phyloP scores from a whole-genome alignment of 2,888 invertebrate species.

The Amphiduros pacificus region DNA sequence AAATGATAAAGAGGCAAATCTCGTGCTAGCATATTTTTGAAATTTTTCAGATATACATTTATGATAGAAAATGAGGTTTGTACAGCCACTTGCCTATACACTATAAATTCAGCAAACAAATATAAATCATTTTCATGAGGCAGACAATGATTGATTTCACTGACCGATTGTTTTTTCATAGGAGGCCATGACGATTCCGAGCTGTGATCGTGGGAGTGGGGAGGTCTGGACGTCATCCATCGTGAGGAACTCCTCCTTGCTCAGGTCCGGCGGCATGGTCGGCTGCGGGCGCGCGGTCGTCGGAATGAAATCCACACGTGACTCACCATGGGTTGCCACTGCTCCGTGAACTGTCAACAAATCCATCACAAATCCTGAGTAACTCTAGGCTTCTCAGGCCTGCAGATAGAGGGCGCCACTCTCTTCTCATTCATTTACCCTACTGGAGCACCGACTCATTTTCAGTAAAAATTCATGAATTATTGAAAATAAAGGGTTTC shows the following conservation, averaged over 20 bases:
- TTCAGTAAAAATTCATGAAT: too few species aligned
- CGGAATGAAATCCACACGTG: conserved; percentile 52
- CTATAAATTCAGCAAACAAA: too few species aligned
- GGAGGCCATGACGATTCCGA: conserved; percentile 50
- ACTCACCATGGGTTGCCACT: conserved; percentile 24
- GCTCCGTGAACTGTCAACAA: neutral
- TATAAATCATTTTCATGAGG: too few species aligned
- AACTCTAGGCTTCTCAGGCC: too few species aligned
- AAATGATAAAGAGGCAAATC: neutral
- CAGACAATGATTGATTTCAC: too few species aligned
- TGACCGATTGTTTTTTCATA: conserved; percentile 58
- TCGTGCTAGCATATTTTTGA: neutral
- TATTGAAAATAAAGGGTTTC: too few species aligned
- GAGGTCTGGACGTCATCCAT: conserved; percentile 50
- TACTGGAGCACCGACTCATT: too few species aligned
- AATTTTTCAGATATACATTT: neutral
- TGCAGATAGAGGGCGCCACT: too few species aligned
- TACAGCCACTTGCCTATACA: too few species aligned
- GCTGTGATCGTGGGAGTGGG: conserved; percentile 50
- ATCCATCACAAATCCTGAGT: too few species aligned
- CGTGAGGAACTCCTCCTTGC: conserved; percentile 40
- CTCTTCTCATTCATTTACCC: too few species aligned
- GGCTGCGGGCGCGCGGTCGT: conserved; percentile 51
- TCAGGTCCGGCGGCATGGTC: conserved; percentile 49
- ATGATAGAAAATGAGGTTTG: neutral